Conservation (phyloP, 2,888 invertebrate genomes). For the Adelognathus sp. region DNA sequence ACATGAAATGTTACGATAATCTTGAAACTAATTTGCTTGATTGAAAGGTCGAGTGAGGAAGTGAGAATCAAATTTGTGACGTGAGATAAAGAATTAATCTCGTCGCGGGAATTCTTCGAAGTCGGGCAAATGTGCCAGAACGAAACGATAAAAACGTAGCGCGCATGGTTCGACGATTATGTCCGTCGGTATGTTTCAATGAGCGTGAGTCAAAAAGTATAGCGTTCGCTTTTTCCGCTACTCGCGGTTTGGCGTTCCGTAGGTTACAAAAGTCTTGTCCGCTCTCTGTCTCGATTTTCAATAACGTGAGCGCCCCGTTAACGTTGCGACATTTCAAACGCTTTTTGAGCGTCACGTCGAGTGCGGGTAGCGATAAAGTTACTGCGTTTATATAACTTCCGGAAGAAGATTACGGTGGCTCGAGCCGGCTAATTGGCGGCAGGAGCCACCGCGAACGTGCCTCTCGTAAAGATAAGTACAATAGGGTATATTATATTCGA, state of each 20-base stretch:
- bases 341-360: not conserved
- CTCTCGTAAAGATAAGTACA: conserved; percentile 49
- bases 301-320: conserved; percentile 19
- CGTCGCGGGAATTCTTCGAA: not conserved
- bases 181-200: not conserved
- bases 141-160: not conserved
- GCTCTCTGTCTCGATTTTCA: not conserved
- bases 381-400: not conserved
- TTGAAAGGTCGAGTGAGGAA: too few relatives aligned
- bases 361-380: not conserved
- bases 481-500: conserved; percentile 10
- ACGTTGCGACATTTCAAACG: conserved; percentile 13
- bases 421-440: conserved; percentile 46
- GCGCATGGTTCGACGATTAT: not conserved
- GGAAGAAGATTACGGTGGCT: conserved; percentile 36
- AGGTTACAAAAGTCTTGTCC: not conserved
- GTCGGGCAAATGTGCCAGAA: not conserved
- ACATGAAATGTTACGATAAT: too few relatives aligned
- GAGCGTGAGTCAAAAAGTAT: not conserved
- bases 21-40: too few relatives aligned
- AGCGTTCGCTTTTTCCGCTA: not conserved
- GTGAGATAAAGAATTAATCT: not conserved
- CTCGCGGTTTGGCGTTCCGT: not conserved
- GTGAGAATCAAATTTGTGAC: too few relatives aligned
- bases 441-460: conserved; percentile 11